Base-by-base conservation (phyloP, 2,797 vertebrate species). In the Apogon hyalosoma region DNA sequence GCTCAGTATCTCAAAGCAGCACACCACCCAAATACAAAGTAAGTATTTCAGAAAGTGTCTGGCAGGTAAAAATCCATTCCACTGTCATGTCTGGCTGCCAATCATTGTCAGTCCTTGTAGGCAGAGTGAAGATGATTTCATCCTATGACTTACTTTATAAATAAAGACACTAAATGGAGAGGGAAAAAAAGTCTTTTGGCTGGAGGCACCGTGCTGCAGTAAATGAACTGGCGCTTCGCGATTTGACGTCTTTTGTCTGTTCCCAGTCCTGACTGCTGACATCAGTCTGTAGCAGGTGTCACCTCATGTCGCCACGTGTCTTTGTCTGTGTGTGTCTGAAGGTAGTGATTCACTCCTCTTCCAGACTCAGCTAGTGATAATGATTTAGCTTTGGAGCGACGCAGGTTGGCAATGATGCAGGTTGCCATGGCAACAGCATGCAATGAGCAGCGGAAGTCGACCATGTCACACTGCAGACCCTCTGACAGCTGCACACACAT, bases 361-460 rank as follows among this genome's bases (percentile, higher is more conserved):
- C 43, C 66, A 78, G 82, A 78, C 86, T 84, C 71, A 57, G 79
- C 24, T 41, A 55, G 89, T 77, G 78, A 91, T 89, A 85, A 93
- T 92, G 91, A 92, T 91, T 93, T 91, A 84, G 87, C 80, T 87
- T 88, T 89, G 65, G 74, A 89, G 73, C 75, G 24, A 55, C 41
- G 21, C 84, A 78, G 81, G 85, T 87, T 90, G 81, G 85, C 71
- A 62, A 80, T 92, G 92, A 92, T 82, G 88, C 70, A 74, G 69
- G 91, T 93, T 92, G 56, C 89, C 82, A 70, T 75, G 82, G 88
- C 77, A 93, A 94, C 92, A 80, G 76, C 74, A 85, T 87, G 86
- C 80, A 18, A 39, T 39, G 78, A 83, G 84, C 84, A 87, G 73
- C 75, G 53, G 82, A 78, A 85, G 88, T 76, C 60, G 43, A 70